Evolutionary conservation across 2,797 vertebrate genomes (phyloP).

Genomic region (Pseudochaenichthys georgianus): DNA sequence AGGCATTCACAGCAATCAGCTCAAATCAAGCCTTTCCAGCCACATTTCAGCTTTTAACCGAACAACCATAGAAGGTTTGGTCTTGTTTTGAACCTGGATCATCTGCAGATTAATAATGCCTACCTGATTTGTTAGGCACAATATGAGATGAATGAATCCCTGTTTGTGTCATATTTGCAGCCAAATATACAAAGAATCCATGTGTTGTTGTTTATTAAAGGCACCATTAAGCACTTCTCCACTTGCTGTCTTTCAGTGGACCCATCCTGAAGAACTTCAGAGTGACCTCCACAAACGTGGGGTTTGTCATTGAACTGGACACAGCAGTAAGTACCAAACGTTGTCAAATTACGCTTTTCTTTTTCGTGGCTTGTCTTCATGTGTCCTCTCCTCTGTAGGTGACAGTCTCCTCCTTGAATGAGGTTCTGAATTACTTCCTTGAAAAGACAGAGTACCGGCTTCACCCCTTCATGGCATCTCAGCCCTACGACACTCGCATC

Average conservation of each 20-base stretch:
- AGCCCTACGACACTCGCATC: constrained; percentile 67
- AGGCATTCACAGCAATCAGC: no score
- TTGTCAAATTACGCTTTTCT: background rate
- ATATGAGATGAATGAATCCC: no score
- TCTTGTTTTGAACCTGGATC: no score
- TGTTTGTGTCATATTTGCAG: no score
- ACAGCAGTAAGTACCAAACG: constrained; percentile 63
- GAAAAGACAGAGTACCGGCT: constrained; percentile 66
- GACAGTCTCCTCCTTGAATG: constrained; percentile 56
- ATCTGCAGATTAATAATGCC: no score
- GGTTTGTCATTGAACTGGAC: constrained; percentile 76
- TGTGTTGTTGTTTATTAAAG: background rate
- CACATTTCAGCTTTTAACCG: no score
- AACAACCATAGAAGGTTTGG: no score
- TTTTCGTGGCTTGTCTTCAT: background rate
- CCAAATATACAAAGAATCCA: background rate
- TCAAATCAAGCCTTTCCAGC: no score
- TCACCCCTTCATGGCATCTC: constrained; percentile 55
- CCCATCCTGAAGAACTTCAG: constrained; percentile 72
- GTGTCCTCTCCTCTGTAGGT: constrained; percentile 57
- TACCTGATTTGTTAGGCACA: no score
- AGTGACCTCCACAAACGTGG: constrained; percentile 48
- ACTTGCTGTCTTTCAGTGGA: constrained; percentile 67
- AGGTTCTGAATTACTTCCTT: constrained; percentile 68
- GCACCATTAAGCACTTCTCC: background rate